Evolutionary conservation across 1,140 invertebrate genomes (phyloP).

Genomic region (Listronotus bonariensis): DNA sequence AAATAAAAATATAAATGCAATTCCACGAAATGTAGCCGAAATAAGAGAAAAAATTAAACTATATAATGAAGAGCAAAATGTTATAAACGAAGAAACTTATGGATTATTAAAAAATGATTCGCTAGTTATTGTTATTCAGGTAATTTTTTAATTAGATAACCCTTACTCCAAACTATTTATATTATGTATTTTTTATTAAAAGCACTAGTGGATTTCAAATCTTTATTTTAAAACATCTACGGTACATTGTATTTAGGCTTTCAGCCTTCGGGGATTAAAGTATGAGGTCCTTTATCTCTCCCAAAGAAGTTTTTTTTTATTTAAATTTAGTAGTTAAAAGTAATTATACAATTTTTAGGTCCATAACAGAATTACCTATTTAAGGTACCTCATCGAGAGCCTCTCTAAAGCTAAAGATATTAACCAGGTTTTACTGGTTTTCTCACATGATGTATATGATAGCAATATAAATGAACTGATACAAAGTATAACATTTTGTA

Average conservation of each 20-base stretch:
- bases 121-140: conserved; percentile 80
- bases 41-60: conserved; percentile 66
- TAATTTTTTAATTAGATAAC: conserved; percentile 52
- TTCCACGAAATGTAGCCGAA: too few relatives aligned
- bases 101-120: conserved; percentile 74
- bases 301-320: too few relatives aligned
- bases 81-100: conserved; percentile 75
- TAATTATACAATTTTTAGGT: conserved; percentile 80
- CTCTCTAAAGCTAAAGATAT: conserved; percentile 87
- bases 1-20: too few relatives aligned
- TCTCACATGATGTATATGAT: conserved; percentile 94
- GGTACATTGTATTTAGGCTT: too few relatives aligned
- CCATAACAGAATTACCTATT: conserved; percentile 90
- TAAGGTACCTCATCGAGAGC: conserved; percentile 89
- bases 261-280: too few relatives aligned
- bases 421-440: conserved; percentile 86
- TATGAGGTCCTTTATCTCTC: too few relatives aligned
- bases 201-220: too few relatives aligned
- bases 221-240: too few relatives aligned
- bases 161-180: conserved; percentile 6
- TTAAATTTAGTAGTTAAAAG: too few relatives aligned
- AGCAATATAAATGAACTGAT: conserved; percentile 90
- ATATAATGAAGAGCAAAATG: conserved; percentile 69
- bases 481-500: conserved; percentile 83
- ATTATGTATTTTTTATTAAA: not conserved